Base-by-base conservation (phyloP, 2,888 invertebrate species). In the Nycteola revayana region DNA sequence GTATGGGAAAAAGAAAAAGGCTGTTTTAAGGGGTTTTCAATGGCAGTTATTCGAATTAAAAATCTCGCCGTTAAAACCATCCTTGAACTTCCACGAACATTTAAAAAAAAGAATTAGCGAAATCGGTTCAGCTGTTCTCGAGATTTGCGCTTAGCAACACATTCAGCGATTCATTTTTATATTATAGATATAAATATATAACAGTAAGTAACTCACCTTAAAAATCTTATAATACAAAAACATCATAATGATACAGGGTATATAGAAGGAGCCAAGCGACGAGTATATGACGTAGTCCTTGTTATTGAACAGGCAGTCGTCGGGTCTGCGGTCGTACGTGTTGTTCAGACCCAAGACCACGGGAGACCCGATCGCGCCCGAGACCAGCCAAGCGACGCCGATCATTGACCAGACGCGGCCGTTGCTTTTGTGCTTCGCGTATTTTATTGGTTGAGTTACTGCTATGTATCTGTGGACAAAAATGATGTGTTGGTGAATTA, bases 171-270 rank as follows among this genome's bases (percentile, higher is more conserved):
- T n/a, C n/a, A n/a, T n/a, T n/a, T n/a, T n/a, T n/a, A n/a, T n/a
- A n/a, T n/a, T n/a, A n/a, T n/a, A n/a, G n/a, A n/a, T n/a, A n/a
- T n/a, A n/a, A n/a, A n/a, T n/a, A n/a, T n/a, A n/a, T n/a, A n/a
- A n/a, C n/a, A n/a, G n/a, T n/a, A n/a, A n/a, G n/a, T n/a, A n/a
- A 75, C 91, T 91, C 59, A 98, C 98, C 93, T 95, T 95, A 90
- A 99, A 99, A 85, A 99, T 99, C 85, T 94, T 95, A 90, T 96
- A 98, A 85, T 99, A 99, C 43, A 99, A 93, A 80, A 96, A 96
- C 82, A 99, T 95, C 98, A 99, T 99, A 64, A 98, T 96, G 72
- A 98, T 93, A 78, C 98, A 96, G 17, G 99, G 99, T 68, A 99
- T 98, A 88, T 98, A 99, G 92, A 99, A 99, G 59, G 98, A 98